A percentile compares a stretch with the other conserved stretches of the same genome.
These are phyloP conservation scores for Pedetes capensis DNA, from an alignment of 2,113 vertebrate genomes.

Conservation along the genomic window DNA sequence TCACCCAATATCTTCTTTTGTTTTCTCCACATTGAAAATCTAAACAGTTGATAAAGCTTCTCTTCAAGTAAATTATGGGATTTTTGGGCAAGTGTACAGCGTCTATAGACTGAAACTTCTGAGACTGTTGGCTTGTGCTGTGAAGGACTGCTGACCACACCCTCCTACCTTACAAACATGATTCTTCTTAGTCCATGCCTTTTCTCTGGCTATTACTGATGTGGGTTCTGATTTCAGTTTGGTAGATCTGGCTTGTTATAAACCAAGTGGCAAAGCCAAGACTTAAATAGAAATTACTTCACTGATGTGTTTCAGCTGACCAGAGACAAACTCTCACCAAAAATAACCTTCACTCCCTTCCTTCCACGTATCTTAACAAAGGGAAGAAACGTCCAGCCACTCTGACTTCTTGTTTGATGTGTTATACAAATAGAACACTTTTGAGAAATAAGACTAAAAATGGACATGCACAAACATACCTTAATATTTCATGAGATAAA, in stretches of 20 bases:
- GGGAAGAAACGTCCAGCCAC: constrained; percentile 66
- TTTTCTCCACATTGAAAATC: not conserved
- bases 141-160: not conserved
- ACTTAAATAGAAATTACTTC: constrained; percentile 80
- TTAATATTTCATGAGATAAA: constrained; percentile 82
- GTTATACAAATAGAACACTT: constrained; percentile 75
- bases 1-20: not conserved
- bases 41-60: not conserved
- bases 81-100: not conserved
- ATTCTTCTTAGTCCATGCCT: not conserved
- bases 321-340: constrained; percentile 70
- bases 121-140: not conserved
- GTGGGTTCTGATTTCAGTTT: constrained; percentile 79
- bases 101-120: not conserved
- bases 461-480: constrained; percentile 64
- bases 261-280: constrained; percentile 69
- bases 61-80: not conserved
- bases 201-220: constrained; percentile 57
- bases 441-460: constrained; percentile 79
- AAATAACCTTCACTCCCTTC: constrained; percentile 79
- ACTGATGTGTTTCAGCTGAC: constrained; percentile 83
- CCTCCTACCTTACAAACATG: not conserved
- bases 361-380: constrained; percentile 75
- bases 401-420: constrained; percentile 65
- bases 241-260: constrained; percentile 73